Percentiles rank a stretch among this genome's conserved stretches.
Evolutionary conservation across 2,888 invertebrate genomes (phyloP).

Genomic region (Drosophila anomelani): DNA sequence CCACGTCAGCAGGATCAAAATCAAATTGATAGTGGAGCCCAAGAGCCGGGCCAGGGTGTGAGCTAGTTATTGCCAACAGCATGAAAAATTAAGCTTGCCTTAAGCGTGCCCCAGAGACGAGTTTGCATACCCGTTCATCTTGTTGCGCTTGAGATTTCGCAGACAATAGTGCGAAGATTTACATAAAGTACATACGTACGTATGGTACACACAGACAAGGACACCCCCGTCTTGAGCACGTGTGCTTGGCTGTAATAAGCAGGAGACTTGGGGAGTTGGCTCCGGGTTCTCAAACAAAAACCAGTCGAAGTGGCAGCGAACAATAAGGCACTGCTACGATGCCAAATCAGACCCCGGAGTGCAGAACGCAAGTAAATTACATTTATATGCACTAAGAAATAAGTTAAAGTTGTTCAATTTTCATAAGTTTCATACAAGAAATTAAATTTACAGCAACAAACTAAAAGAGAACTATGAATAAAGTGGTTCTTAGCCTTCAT

Average conservation of each 20-base stretch:
- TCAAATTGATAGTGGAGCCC: constrained; percentile 40
- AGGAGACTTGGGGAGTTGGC: constrained; percentile 73
- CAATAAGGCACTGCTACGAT: constrained; percentile 54
- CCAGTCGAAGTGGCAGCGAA: constrained; percentile 53
- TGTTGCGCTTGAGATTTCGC: constrained; percentile 41
- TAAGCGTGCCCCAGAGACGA: constrained; percentile 64
- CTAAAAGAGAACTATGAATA: background rate
- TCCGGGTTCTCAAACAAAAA: constrained; percentile 25
- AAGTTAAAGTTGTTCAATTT: background rate
- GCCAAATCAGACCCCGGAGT: constrained; percentile 71
- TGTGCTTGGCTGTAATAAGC: constrained; percentile 68
- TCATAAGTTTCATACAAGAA: background rate
- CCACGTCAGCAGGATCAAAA: constrained; percentile 27
- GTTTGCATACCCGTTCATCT: constrained; percentile 36
- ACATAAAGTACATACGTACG: constrained; percentile 39
- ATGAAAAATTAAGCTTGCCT: constrained; percentile 73
- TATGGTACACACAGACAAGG: constrained; percentile 1
- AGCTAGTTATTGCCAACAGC: constrained; percentile 53
- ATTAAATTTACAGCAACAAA: background rate
- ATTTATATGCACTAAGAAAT: constrained; percentile 28
- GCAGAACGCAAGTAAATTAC: constrained; percentile 60
- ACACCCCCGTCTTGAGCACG: constrained; percentile 42
- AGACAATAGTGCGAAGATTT: constrained; percentile 66
- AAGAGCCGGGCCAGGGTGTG: constrained; percentile 10
- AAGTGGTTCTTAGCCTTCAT: background rate